A percentile compares a stretch with the other conserved stretches of the same genome.
phyloP scores from a whole-genome alignment of 2,113 vertebrate species.

The Channa argus region DNA sequence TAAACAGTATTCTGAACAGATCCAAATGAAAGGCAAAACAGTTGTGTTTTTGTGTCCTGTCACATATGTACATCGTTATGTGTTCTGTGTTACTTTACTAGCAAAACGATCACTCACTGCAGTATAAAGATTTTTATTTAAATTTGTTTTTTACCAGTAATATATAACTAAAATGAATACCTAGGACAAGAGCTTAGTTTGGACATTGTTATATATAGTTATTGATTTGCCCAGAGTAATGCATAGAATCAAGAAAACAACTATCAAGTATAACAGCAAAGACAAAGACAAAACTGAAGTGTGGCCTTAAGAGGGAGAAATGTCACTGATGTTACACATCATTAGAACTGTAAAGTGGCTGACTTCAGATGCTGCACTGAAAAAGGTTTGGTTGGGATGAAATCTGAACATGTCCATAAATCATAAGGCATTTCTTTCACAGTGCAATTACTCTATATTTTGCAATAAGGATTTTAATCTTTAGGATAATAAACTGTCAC shows the following conservation, averaged over 20 bases:
- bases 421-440: slow-evolving; percentile 15
- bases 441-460: neutral
- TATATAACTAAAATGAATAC: no score
- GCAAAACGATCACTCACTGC: no score
- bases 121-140: no score
- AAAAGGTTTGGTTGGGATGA: slow-evolving; percentile 10
- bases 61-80: neutral
- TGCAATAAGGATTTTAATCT: neutral
- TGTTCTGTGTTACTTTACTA: no score
- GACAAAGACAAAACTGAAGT: slow-evolving; percentile 35
- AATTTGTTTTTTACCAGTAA: no score
- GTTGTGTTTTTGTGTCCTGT: neutral
- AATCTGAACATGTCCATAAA: slow-evolving; percentile 18
- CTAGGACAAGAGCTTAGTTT: no score
- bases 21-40: neutral
- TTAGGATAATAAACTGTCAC: neutral
- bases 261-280: slow-evolving; percentile 28
- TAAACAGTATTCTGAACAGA: neutral
- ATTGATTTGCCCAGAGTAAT: no score
- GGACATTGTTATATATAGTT: no score
- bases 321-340: slow-evolving; percentile 46
- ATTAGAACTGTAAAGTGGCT: slow-evolving; percentile 39
- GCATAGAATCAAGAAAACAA: slow-evolving; percentile 3
- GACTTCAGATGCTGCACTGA: slow-evolving; percentile 11
- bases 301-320: slow-evolving; percentile 38